A percentile compares a stretch with the other conserved stretches of the same genome.
These are phyloP conservation scores for Ariopsis seemanni DNA, from an alignment of 2,113 vertebrate genomes.

Conservation along the genomic window DNA sequence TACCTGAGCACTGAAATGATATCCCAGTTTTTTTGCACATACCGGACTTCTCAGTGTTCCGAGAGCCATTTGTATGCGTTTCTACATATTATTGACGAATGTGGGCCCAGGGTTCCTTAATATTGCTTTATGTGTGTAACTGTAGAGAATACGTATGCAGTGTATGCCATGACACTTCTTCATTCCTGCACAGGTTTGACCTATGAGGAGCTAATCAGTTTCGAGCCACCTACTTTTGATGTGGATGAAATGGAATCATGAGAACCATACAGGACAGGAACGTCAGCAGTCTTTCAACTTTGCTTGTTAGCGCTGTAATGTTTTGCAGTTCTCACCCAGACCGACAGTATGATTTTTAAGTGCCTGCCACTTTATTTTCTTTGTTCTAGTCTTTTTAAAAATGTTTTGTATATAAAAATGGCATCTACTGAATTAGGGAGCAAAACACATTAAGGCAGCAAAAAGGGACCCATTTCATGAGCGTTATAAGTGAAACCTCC, in stretches of 20 bases:
- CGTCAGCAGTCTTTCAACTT: constrained; percentile 43
- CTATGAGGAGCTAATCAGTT: constrained; percentile 89
- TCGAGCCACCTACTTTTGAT: constrained; percentile 86
- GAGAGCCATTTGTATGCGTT: background rate
- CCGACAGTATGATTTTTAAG: constrained; percentile 47
- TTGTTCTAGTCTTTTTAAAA: constrained; percentile 32
- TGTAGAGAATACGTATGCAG: background rate
- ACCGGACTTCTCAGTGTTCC: background rate
- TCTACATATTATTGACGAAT: background rate
- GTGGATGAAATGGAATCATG: constrained; percentile 90
- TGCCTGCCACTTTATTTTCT: constrained; percentile 45
- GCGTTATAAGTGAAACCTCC: background rate
- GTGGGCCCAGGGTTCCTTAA: background rate
- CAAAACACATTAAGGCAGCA: constrained; percentile 5
- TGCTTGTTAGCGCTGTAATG: constrained; percentile 33
- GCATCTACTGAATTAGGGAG: constrained; percentile 38
- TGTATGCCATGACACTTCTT: background rate
- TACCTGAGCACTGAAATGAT: background rate
- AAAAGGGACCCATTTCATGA: constrained; percentile 33
- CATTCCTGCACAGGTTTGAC: constrained; percentile 80
- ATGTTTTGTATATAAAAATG: constrained; percentile 14
- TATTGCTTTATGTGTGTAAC: background rate
- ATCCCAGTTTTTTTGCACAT: background rate
- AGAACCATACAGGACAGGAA: constrained; percentile 28
- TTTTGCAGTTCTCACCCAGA: constrained; percentile 41